Evolutionary conservation across 2,888 invertebrate genomes (phyloP), one percentile per base, ranked within the genome.

Genomic region (Xanthorhoe designata): DNA sequence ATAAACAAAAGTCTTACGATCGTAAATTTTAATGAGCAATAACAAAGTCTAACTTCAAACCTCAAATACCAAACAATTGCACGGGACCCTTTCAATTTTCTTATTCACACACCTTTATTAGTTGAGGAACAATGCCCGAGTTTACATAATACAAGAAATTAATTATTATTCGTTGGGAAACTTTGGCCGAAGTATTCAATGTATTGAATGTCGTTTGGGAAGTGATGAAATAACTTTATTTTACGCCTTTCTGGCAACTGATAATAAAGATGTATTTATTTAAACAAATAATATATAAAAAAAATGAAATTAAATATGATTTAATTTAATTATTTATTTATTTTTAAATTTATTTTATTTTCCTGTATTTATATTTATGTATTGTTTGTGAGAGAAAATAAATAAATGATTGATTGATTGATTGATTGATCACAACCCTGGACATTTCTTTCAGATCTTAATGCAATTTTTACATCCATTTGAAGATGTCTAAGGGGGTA

Each of bases 11-110:
- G 19, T 18, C 58, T 35, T 24, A 47, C 10, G 29, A 51, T 32
- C 51, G 53, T 57, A 60, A 51, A 63, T 67, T 63, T 60, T 67
- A 67, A 67, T 67, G 49, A 67, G 63, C 67, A 63, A 67, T 63
- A 62, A 63, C 59, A 60, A 67, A 67, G 54, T 63, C 47, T 58
- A 62, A 66, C 58, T 54, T n/a, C 8, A 81, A 77, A 77, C 77
- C 72, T 70, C 57, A 72, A 72, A 75, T 80, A 78, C 81, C 15
- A 51, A 81, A 81, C 81, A 80, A 50, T 61, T 51, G 72, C 75
- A 75, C 42, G 29, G 63, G 55, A 61, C 74, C 75, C 78, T 78
- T 81, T 81, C 78, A 78, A 72, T 72, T 68, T 67, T 70, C 70
- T 72, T 64, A 66, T 55, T 59, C 64, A 64, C 59, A 66, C 53